These are phyloP conservation scores for Harpalus rufipes DNA, from an alignment of 2,888 invertebrate species.

Conservation along the genomic window DNA sequence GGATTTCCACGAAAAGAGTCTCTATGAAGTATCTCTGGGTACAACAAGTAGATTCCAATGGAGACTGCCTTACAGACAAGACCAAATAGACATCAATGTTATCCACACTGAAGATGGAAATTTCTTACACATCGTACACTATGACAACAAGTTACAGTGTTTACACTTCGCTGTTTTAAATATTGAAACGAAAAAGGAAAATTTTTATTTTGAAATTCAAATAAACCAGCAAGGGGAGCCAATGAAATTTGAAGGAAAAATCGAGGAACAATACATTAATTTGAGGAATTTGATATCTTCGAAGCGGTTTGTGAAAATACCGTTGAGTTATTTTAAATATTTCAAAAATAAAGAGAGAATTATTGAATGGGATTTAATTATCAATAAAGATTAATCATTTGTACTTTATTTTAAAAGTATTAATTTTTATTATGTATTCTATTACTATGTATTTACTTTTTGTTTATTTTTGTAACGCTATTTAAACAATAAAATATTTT, in stretches of 20 bases:
- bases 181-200: constrained; percentile 20
- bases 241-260: constrained; percentile 31
- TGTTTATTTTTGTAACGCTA: not conserved
- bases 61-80: constrained; percentile 50
- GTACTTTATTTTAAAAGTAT: constrained; percentile 18
- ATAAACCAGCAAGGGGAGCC: constrained; percentile 27
- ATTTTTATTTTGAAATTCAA: constrained; percentile 43
- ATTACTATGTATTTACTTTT: not conserved
- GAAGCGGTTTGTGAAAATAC: constrained; percentile 24
- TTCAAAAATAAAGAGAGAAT: constrained; percentile 47
- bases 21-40: constrained; percentile 18
- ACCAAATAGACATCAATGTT: constrained; percentile 56
- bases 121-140: constrained; percentile 53
- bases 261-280: constrained; percentile 14
- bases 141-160: constrained; percentile 15
- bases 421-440: not conserved
- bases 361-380: constrained; percentile 54
- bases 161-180: constrained; percentile 48
- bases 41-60: constrained; percentile 48
- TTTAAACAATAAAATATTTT: constrained; percentile 3
- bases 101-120: constrained; percentile 33
- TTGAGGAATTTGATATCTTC: constrained; percentile 1
- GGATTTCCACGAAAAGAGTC: constrained; percentile 44
- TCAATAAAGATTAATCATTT: constrained; percentile 44
- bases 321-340: constrained; percentile 29